Evolutionary conservation across 2,113 vertebrate species (phyloP), one percentile per base, ranked within the genome.

Genomic region (Pseudolaguvia tuberculata): DNA sequence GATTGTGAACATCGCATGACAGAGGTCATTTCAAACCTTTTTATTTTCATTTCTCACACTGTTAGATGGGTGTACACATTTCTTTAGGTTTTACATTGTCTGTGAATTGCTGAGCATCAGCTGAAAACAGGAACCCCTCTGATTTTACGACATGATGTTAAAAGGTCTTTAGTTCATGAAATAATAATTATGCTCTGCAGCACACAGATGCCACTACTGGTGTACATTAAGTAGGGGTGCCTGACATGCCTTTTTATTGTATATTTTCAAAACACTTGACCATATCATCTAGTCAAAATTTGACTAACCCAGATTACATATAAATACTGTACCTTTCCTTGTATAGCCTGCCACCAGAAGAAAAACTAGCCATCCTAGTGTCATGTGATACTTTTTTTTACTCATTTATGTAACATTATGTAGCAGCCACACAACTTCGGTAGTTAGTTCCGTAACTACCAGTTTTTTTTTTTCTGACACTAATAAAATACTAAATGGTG

Each of bases 171-270:
- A 29, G 48, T 65, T 53, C 72, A 45, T 74, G 65, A 45, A 53
- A 65, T 65, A 65, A 74, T 65, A 65, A 53, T 65, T 65, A 27
- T 52, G 15, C 31, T 53, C 50, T 63, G 59, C 59, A 65, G 62
- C 31, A 62, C 18, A 29, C 21, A 29, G 45, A n/a, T 52, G 71
- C 25, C 47, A 56, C 14, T 57, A 23, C 35, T 50, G 35, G 58
- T 35, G 27, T 35, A 50, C 42, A 50, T 20, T n/a, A 42, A 18
- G 57, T 21, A 29, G 39, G 23, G 21, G 5, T 57, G 53, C 29
- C 31, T 73, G 14, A 53, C 1, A 35, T 51, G 12, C 47, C 25
- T 42, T 48, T 20, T 12, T 10, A 31, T 70, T 42, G 67, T 69
- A 59, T 29, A 12, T 29, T 27, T 27, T 62, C 12, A 14, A 62